Evolutionary conservation across 2,113 vertebrate species (phyloP).

Genomic region (Brienomyrus brachyistius): DNA sequence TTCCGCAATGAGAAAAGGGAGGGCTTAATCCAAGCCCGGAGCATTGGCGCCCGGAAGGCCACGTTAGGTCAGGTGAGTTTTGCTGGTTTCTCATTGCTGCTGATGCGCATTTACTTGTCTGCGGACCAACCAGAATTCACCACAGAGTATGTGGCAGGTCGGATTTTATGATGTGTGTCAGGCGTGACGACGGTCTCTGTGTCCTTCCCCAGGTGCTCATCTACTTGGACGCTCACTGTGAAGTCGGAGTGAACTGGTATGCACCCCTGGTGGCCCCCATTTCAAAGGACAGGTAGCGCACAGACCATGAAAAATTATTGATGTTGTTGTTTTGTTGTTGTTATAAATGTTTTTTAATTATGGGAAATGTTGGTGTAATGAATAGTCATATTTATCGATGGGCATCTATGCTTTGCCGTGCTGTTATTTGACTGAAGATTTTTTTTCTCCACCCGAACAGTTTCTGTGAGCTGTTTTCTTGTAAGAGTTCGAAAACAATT

Average conservation of each 20-base stretch:
- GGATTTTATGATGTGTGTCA: not conserved
- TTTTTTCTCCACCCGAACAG: not conserved
- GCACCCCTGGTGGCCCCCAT: conserved; percentile 89
- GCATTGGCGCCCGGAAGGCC: conserved; percentile 89
- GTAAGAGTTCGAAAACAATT: not conserved
- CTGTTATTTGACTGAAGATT: not conserved
- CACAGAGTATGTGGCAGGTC: not conserved
- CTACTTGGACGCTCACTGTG: conserved; percentile 97
- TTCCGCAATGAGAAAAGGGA: conserved; percentile 93
- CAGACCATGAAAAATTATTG: not conserved
- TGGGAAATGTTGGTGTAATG: not conserved
- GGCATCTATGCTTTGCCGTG: not conserved
- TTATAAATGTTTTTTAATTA: not conserved
- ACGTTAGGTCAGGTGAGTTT: conserved; percentile 81
- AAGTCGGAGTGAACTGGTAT: conserved; percentile 96
- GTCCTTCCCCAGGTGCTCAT: conserved; percentile 74
- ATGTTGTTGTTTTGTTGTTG: not conserved
- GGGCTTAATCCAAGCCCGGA: conserved; percentile 93
- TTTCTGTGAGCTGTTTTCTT: not conserved
- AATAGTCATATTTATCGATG: not conserved
- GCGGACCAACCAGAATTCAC: not conserved
- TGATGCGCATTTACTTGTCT: not conserved
- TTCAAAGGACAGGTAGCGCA: conserved; percentile 87
- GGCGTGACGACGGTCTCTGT: not conserved
- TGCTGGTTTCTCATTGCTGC: not conserved